Evolutionary conservation across 1,140 invertebrate genomes (phyloP), one percentile per base, ranked within the genome.

Genomic region (Pygmarrhopalites habei): DNA sequence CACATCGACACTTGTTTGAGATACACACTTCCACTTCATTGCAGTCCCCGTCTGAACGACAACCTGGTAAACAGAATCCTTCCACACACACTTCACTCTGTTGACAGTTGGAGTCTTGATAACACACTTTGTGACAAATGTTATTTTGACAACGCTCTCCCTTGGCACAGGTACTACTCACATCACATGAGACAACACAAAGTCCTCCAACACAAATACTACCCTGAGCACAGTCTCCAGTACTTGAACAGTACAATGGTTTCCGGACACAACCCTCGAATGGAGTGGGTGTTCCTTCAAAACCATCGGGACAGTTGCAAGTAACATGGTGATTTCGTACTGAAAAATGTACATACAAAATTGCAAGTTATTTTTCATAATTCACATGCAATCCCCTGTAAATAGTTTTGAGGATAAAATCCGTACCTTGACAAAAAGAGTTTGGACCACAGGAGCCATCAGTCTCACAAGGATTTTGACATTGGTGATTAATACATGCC

Each of bases 21-120:
- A 85, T 77, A 74, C 92, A 95, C n/a, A 87, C 76, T 77, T 94
- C 87, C 61, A 86, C 86, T 25, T 79, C 72, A 35, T 83, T 81
- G 72, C 92, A 95, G 69, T 93, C 91, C 2, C 82, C 80, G 73
- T 90, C 87, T 2, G 82, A 82, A 28, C 85, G 84, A 72, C 92
- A 95, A 1, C 92, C 92, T 5, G 84, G 80, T 72, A 86, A 82
- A 71, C 91, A 95, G 25, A 83, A 80, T 39, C 90, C 89, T 67
- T 86, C 83, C n/a, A 84, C 82, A 71, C 92, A 94, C 44, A 93
- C 83, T 80, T 94, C 90, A 57, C 91, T 90, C 7, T 86, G 85
- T 61, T 91, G 77, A 68, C 92, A 95, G 72, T 93, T 94, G 70
- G 86, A 87, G 72, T 91, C 90, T 2, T 86, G 83, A 72, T 90